Percentiles rank a stretch among this genome's conserved stretches.
These are phyloP conservation scores for Drosophila sp. DNA, from an alignment of 1,140 invertebrate genomes.

Conservation along the genomic window DNA sequence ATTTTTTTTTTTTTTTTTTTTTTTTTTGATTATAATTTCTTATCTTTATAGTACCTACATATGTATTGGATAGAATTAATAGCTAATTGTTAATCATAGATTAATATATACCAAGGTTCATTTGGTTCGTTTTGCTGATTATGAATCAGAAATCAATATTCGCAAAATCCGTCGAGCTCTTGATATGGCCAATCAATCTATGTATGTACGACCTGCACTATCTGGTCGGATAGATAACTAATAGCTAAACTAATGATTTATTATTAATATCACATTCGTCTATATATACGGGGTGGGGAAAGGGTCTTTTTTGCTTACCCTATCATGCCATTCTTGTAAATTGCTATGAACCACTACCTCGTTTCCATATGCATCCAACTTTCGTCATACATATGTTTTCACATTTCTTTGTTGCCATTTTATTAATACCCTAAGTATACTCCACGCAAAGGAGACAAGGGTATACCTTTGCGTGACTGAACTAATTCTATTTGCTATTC, in stretches of 20 bases:
- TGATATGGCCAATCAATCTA: background rate
- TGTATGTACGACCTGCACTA: background rate
- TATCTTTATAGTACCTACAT: background rate
- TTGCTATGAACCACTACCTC: too few relatives aligned
- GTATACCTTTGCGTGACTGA: too few relatives aligned
- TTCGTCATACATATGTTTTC: too few relatives aligned
- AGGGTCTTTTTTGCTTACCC: too few relatives aligned
- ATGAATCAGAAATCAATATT: constrained; percentile 10
- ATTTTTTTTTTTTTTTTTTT: background rate
- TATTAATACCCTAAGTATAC: too few relatives aligned
- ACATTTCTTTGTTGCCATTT: too few relatives aligned
- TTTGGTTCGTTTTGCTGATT: background rate
- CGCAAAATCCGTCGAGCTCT: background rate
- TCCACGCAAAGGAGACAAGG: too few relatives aligned
- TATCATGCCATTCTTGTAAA: too few relatives aligned
- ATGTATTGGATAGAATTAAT: background rate
- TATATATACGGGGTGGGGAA: background rate
- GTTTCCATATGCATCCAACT: too few relatives aligned
- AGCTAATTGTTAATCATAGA: constrained; percentile 1
- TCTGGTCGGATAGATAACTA: background rate
- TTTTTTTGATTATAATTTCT: background rate
- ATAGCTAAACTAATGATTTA: constrained; percentile 7
- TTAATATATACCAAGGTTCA: constrained; percentile 2
- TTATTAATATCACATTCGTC: constrained; percentile 6
- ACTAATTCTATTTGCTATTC: background rate